Evolutionary conservation across 1,140 invertebrate genomes (phyloP).

Genomic region (Sminthurides bifidus): DNA sequence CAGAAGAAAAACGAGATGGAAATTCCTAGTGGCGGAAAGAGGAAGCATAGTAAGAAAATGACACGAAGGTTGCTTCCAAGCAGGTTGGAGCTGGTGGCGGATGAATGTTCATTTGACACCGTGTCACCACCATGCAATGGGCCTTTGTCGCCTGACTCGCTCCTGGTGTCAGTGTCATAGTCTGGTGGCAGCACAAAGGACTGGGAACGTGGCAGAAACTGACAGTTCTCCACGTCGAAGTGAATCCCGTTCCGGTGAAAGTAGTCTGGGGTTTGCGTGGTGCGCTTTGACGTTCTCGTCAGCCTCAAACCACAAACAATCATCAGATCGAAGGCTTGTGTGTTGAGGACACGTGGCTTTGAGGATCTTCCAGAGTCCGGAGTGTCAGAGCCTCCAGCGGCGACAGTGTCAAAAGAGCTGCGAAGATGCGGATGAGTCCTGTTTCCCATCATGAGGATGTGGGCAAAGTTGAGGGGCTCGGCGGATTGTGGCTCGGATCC

Average conservation of each 20-base stretch:
- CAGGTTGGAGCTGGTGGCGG: no score
- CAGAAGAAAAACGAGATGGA: no score
- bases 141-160: no score
- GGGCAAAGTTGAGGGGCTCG: neutral
- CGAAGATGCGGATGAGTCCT: neutral
- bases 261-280: slow-evolving; percentile 1
- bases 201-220: slow-evolving; percentile 1
- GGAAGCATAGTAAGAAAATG: no score
- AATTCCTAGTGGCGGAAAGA: no score
- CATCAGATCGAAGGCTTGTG: slow-evolving; percentile 7
- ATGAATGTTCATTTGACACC: no score
- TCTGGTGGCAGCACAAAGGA: neutral
- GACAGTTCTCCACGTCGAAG: slow-evolving; percentile 2
- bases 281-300: neutral
- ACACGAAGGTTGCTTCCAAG: no score
- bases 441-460: neutral
- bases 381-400: no score
- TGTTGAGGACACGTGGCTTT: neutral
- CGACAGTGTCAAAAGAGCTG: no score
- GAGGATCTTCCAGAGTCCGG: no score
- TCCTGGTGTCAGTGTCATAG: neutral
- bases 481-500: neutral
- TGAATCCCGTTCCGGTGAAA: slow-evolving; percentile 7
- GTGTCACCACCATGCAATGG: no score
- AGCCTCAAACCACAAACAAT: slow-evolving; percentile 1